A percentile compares a stretch with the other conserved stretches of the same genome.
Conservation (phyloP, 2,888 invertebrate genomes). For the Netelia melanura region DNA sequence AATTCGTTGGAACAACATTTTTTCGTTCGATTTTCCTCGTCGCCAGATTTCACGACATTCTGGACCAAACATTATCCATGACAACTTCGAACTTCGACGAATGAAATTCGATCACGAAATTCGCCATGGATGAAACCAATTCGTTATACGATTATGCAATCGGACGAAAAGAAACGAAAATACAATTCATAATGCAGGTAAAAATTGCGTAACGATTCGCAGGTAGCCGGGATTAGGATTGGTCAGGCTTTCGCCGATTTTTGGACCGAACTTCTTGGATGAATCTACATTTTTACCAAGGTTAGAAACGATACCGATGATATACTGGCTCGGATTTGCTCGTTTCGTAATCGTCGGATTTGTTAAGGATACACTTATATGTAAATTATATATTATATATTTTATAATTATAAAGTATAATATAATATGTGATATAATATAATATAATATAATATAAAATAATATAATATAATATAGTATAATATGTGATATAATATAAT, state of each 20-base stretch:
- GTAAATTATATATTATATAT: neutral
- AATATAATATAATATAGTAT: too few species aligned
- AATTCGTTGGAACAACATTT: constrained; percentile 22
- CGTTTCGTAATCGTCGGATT: constrained; percentile 16
- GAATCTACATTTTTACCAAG: neutral
- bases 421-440: too few species aligned
- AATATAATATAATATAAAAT: too few species aligned
- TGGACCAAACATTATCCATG: too few species aligned
- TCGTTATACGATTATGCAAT: neutral
- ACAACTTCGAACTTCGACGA: too few species aligned
- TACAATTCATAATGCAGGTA: neutral
- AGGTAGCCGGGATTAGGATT: neutral
- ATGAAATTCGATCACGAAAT: neutral
- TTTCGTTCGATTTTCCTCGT: neutral
- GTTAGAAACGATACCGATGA: constrained; percentile 2
- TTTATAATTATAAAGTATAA: too few species aligned
- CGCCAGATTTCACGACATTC: neutral
- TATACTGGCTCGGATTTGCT: constrained; percentile 15
- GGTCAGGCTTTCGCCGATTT: constrained; percentile 23
- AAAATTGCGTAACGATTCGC: neutral
- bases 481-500: too few species aligned
- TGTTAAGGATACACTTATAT: neutral
- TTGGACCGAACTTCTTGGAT: neutral
- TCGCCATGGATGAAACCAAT: constrained; percentile 7
- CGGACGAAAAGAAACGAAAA: neutral